Conservation (phyloP, 64 coral and sea anemone genomes). For the Dendrophyllia cribrosa region DNA sequence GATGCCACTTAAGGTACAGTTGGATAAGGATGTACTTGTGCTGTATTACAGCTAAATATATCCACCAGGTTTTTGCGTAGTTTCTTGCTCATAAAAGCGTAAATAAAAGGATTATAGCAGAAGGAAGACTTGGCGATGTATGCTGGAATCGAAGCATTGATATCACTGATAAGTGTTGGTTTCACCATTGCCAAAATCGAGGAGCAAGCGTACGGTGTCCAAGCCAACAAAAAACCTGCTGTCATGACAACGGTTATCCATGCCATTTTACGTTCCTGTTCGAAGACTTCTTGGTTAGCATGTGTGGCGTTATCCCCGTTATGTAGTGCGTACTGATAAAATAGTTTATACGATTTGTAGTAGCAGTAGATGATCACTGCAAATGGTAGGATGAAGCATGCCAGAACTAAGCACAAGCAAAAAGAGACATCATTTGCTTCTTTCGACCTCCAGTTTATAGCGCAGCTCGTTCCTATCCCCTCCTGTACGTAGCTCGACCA, state of each 20-base stretch:
- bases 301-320: not conserved
- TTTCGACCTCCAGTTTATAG: slow-evolving; percentile 37
- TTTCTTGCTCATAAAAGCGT: slow-evolving; percentile 1
- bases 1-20: not conserved
- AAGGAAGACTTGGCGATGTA: slow-evolving; percentile 31
- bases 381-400: slow-evolving; percentile 38
- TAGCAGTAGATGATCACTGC: slow-evolving; percentile 18
- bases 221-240: slow-evolving; percentile 8
- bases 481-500: slow-evolving; percentile 50
- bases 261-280: not conserved
- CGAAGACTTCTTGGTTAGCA: not conserved
- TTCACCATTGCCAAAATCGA: not conserved
- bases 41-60: not conserved
- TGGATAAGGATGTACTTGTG: not conserved
- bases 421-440: not conserved
- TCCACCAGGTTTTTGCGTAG: not conserved
- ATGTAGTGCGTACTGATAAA: not conserved
- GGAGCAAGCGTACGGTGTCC: slow-evolving; percentile 11
- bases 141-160: slow-evolving; percentile 31
- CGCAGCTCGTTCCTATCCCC: slow-evolving; percentile 49
- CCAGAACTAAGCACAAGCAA: not conserved
- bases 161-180: not conserved
- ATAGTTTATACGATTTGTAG: slow-evolving; percentile 1
- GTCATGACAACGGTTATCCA: slow-evolving; percentile 1
- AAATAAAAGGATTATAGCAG: slow-evolving; percentile 42